Conservation (phyloP, 2,888 invertebrate genomes). For the Sinelater perroti region DNA sequence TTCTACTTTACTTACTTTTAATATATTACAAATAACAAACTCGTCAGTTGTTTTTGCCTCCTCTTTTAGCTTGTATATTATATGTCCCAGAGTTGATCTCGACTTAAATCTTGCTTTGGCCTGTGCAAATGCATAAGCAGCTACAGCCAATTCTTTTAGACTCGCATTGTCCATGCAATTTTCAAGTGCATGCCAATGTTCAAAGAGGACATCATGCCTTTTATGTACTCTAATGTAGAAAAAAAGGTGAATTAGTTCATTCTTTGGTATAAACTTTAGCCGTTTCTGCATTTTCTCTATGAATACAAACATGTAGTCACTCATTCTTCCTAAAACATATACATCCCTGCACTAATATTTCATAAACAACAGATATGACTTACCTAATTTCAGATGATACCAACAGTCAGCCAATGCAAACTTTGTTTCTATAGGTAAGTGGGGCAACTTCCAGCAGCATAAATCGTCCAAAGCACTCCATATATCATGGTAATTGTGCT, state of each 20-base stretch:
- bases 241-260: constrained; percentile 72
- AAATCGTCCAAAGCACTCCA: constrained; percentile 75
- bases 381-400: constrained; percentile 65
- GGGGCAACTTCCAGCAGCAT: constrained; percentile 62
- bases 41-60: constrained; percentile 5
- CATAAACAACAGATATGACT: constrained; percentile 17
- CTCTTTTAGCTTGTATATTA: constrained; percentile 17
- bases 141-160: constrained; percentile 74
- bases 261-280: constrained; percentile 66
- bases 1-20: constrained; percentile 29
- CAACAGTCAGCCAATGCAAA: constrained; percentile 71
- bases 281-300: constrained; percentile 67
- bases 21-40: constrained; percentile 2
- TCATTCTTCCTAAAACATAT: constrained; percentile 59
- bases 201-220: constrained; percentile 67
- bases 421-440: constrained; percentile 65
- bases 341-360: not conserved
- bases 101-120: constrained; percentile 5
- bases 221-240: constrained; percentile 72
- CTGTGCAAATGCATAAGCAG: constrained; percentile 63
- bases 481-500: constrained; percentile 69
- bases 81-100: not conserved
- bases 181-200: constrained; percentile 69
- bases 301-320: constrained; percentile 66
- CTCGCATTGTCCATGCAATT: constrained; percentile 65